Conservation (phyloP, 2,888 invertebrate genomes). For the Dexiosoma caninum region DNA sequence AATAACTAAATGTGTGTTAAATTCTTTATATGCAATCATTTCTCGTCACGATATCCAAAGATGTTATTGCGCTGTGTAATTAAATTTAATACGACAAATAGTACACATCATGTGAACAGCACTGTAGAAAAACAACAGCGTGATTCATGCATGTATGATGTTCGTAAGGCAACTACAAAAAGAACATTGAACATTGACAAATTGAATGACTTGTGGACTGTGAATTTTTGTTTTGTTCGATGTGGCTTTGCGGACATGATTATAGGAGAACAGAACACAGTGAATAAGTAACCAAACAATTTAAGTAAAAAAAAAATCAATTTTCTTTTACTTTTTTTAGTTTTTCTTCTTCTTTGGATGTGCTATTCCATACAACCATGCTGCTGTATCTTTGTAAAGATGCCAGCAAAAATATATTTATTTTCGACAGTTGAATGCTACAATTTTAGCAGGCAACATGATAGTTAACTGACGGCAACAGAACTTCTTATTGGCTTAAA, state of each 20-base stretch:
- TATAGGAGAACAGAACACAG: neutral
- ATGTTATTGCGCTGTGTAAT: too few species aligned
- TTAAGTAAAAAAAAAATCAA: neutral
- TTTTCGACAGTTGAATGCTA: conserved; percentile 32
- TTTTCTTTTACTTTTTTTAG: neutral
- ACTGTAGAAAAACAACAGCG: neutral
- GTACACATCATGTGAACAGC: too few species aligned
- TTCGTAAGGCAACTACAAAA: neutral
- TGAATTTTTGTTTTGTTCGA: neutral
- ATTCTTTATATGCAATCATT: too few species aligned
- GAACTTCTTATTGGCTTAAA: neutral
- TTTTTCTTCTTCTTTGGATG: neutral
- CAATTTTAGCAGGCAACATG: conserved; percentile 19
- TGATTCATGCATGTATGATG: neutral
- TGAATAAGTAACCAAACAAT: neutral
- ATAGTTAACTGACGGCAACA: conserved; percentile 13
- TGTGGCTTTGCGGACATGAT: neutral
- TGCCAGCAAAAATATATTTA: conserved; percentile 1
- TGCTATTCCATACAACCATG: neutral
- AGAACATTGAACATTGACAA: conserved; percentile 35
- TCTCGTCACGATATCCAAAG: too few species aligned
- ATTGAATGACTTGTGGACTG: conserved; percentile 25
- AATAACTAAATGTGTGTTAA: too few species aligned
- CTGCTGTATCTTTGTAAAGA: neutral
- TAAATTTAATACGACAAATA: too few species aligned